phyloP scores from a whole-genome alignment of 2,888 invertebrate genomes.

The Dexiosoma caninum region DNA sequence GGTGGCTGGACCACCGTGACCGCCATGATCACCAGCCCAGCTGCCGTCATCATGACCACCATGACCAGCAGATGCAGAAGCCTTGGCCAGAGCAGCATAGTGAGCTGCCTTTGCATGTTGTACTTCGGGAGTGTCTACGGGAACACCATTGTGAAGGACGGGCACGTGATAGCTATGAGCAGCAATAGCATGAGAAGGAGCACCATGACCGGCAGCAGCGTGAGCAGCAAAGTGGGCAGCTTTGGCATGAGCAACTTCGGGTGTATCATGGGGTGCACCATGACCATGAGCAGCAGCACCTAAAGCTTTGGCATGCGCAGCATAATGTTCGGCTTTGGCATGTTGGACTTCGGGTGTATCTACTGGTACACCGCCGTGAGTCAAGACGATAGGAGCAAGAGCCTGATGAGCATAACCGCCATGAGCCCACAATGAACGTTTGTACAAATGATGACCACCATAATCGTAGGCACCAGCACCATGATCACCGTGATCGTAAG shows the following conservation, averaged over 20 bases:
- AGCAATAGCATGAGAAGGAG: slow-evolving; percentile 63
- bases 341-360: slow-evolving; percentile 79
- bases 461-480: no score
- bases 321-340: slow-evolving; percentile 77
- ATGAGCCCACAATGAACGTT: slow-evolving; percentile 76
- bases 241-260: slow-evolving; percentile 78
- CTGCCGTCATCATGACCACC: slow-evolving; percentile 67
- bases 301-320: slow-evolving; percentile 76
- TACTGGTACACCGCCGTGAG: slow-evolving; percentile 78
- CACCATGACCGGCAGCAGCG: slow-evolving; percentile 74
- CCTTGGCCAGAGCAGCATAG: slow-evolving; percentile 75
- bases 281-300: slow-evolving; percentile 71
- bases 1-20: slow-evolving; percentile 66
- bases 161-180: slow-evolving; percentile 75
- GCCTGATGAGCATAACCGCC: slow-evolving; percentile 69
- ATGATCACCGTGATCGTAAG: slow-evolving; percentile 70
- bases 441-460: slow-evolving; percentile 77
- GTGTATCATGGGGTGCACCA: slow-evolving; percentile 77
- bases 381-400: slow-evolving; percentile 73
- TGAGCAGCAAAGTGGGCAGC: slow-evolving; percentile 77
- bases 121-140: slow-evolving; percentile 79
- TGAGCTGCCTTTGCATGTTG: slow-evolving; percentile 78
- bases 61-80: slow-evolving; percentile 67
- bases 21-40: slow-evolving; percentile 69
- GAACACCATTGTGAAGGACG: slow-evolving; percentile 78